Evolutionary conservation across 2,888 invertebrate genomes (phyloP), one percentile per base, ranked within the genome.

Genomic region (Schrankia costaestrigalis): DNA sequence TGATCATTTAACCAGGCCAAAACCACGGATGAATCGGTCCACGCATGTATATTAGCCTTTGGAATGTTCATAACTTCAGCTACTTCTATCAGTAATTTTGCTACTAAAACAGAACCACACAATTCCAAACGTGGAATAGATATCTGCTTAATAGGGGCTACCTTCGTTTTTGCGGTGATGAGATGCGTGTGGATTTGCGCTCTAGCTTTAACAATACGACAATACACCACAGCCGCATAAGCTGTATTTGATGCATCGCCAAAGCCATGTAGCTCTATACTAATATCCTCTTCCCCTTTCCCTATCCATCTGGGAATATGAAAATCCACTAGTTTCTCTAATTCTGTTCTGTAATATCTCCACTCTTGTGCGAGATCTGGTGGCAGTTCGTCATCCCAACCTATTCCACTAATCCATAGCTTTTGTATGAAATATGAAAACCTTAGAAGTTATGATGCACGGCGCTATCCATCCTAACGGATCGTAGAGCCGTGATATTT

Each of bases 221-320:
- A 3, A 15, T 31, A 31, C 5, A 35, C 25, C 3, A 13, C 29
- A 1, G 29, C 35, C 3, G 21, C 35, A 26, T 17, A 35, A 3
- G 35, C 35, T 8, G 12, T 12, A 12, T 26, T 15, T 3, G 35
- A 35, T 2, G 35, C 14, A 9, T 35, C 35, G 10, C 26, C 13
- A 26, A 35, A 35, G 10, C 8, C 35, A 13, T 35, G 35, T 9
- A 35, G 11, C 12, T 35, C 35, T 1, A 26, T 9, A n/a, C n/a
- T n/a, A n/a, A n/a, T n/a, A n/a, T n/a, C n/a, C n/a, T n/a, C n/a
- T n/a, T n/a, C n/a, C n/a, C n/a, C n/a, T n/a, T n/a, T n/a, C n/a
- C n/a, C n/a, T n/a, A n/a, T n/a, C n/a, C n/a, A n/a, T n/a, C n/a
- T n/a, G n/a, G n/a, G n/a, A n/a, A n/a, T n/a, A n/a, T n/a, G n/a